Base-by-base conservation (phyloP, 2,113 vertebrate species). In the Regulus satrapa region DNA sequence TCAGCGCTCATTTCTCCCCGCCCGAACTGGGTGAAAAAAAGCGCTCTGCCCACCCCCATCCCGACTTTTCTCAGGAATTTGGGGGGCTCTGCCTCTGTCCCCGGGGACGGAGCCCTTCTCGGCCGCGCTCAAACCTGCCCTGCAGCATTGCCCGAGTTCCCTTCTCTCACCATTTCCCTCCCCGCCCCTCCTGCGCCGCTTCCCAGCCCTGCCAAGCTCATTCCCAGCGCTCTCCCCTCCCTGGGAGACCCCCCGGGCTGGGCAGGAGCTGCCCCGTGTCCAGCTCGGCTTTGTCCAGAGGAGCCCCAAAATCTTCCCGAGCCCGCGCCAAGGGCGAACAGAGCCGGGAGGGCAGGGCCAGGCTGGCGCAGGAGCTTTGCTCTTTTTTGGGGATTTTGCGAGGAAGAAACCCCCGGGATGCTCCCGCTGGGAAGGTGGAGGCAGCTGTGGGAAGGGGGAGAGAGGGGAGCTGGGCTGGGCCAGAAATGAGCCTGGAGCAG, bases 61-160 rank as follows among this genome's bases (percentile, higher is more conserved):
- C 34, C 10, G 3, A 7, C 2, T 56, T 61, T 13, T 7, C 6
- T 54, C 10, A 1, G 69, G 64, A 59, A 31, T 9, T 20, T 26
- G 45, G 75, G 58, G 74, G 45, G 32, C 3, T 58, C 19, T 1
- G 2, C 4, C 1, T 0, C 8, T 32, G 59, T 12, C 26, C 88
- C 80, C 48, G n/a, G n/a, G n/a, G n/a, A n/a, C n/a, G n/a, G n/a
- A n/a, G n/a, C n/a, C 62, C 64, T 62, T 51, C 16, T 56, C 74
- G 40, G 48, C 87, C 1, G 73, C 17, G n/a, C 95, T 82, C 92
- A 43, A 94, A 96, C 92, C 95, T 88, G 94, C 95, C 96, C 89
- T 59, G 95, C 95, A 94, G 94, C 95, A 88, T 84, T 93, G 54
- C 12, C 5, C 2, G 88, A 90, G 90, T 56, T 97, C 94, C 74